Evolutionary conservation across 1,140 invertebrate genomes (phyloP).

Genomic region (Ips typographus): DNA sequence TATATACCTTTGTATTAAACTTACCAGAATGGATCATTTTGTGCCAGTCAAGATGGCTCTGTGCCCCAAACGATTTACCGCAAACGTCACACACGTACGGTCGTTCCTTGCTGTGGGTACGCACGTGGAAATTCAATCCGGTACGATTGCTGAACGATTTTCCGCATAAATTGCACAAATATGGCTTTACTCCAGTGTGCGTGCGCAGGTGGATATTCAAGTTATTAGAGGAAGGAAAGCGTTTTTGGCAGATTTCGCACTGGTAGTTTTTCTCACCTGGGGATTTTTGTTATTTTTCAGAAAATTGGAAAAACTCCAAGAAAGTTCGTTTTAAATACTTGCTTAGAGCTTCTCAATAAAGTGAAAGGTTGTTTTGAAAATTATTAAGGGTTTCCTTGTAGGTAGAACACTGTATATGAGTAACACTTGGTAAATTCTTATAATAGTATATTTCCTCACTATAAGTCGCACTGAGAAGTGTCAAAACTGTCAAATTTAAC

Average conservation of each 20-base stretch:
- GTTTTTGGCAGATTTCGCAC: constrained; percentile 60
- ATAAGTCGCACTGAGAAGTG: no score
- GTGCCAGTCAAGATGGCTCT: constrained; percentile 50
- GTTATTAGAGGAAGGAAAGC: constrained; percentile 52
- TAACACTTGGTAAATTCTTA: no score
- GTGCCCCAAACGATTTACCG: constrained; percentile 43
- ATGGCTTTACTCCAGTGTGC: constrained; percentile 41
- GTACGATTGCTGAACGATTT: constrained; percentile 45
- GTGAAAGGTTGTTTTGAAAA: no score
- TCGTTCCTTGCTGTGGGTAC: constrained; percentile 47
- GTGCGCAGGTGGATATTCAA: constrained; percentile 41
- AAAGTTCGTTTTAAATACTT: neutral
- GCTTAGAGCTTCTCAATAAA: no score
- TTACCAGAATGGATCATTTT: constrained; percentile 63
- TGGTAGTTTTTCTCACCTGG: constrained; percentile 61
- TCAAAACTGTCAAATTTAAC: no score
- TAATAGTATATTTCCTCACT: no score
- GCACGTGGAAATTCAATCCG: constrained; percentile 44
- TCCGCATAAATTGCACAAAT: constrained; percentile 45
- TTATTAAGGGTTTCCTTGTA: no score
- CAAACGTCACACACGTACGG: constrained; percentile 45
- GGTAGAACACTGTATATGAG: no score
- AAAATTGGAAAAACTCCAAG: neutral
- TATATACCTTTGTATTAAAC: no score
- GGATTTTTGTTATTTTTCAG: neutral